Conservation (phyloP, 2,888 invertebrate genomes). For the Epicampocera succincta region DNA sequence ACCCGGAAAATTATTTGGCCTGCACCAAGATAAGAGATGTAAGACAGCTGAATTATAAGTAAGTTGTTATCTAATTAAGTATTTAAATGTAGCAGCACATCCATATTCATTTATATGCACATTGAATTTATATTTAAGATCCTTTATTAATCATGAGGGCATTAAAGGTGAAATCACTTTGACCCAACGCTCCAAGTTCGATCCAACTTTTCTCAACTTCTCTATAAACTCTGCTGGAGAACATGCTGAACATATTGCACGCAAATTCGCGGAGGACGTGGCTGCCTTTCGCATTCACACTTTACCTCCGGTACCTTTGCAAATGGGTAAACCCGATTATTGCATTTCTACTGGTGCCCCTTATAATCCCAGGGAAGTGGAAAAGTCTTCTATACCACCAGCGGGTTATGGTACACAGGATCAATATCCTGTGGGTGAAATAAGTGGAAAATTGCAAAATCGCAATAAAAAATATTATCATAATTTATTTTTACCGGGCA, state of each 20-base stretch:
- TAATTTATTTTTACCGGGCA: constrained; percentile 86
- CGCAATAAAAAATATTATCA: constrained; percentile 87
- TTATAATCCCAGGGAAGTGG: constrained; percentile 88
- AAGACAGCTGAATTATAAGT: constrained; percentile 87
- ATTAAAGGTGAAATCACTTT: constrained; percentile 90
- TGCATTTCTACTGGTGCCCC: constrained; percentile 88
- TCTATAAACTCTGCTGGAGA: constrained; percentile 86
- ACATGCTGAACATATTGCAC: constrained; percentile 86
- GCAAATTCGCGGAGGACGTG: constrained; percentile 88
- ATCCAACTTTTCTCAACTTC: constrained; percentile 91
- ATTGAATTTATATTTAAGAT: no score
- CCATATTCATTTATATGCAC: no score
- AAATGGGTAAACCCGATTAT: constrained; percentile 82
- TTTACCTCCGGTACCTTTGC: constrained; percentile 85
- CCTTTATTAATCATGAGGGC: constrained; percentile 88
- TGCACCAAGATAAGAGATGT: constrained; percentile 91
- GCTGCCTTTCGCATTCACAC: constrained; percentile 87
- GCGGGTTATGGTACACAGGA: constrained; percentile 89
- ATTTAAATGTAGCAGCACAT: not conserved
- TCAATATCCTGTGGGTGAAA: constrained; percentile 93
- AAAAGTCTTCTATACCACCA: constrained; percentile 85
- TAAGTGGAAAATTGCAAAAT: constrained; percentile 92
- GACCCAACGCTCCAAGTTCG: constrained; percentile 90
- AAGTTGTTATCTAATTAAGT: constrained; percentile 78
- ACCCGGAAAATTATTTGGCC: constrained; percentile 89